phyloP scores from a whole-genome alignment of 37 sponge, comb jelly and placozoan genomes.

The Corticium candelabrum region DNA sequence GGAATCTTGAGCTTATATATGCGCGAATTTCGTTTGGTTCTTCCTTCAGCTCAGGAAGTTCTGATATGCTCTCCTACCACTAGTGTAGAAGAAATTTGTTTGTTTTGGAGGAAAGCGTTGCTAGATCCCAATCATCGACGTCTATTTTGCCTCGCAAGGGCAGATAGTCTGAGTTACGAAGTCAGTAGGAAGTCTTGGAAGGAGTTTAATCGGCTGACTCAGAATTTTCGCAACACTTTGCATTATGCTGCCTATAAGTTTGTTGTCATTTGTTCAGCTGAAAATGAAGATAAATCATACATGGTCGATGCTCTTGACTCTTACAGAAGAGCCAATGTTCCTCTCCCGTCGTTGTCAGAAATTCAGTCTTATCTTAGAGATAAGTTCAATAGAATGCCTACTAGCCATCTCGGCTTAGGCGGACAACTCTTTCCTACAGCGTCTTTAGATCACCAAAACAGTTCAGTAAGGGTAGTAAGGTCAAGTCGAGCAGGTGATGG shows the following conservation, averaged over 20 bases:
- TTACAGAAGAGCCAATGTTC: not conserved
- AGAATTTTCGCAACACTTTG: not conserved
- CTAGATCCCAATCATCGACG: not conserved
- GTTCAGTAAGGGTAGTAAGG: not conserved
- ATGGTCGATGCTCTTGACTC: not conserved
- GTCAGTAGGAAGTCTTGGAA: not conserved
- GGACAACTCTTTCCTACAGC: not conserved
- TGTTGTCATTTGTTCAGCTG: not conserved
- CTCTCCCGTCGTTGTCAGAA: not conserved
- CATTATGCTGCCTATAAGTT: no score
- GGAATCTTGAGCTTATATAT: not conserved
- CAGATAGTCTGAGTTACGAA: not conserved
- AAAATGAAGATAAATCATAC: constrained; percentile 2
- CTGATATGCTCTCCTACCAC: not conserved
- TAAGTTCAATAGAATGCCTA: not conserved
- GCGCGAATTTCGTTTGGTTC: not conserved
- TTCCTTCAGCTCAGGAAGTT: not conserved
- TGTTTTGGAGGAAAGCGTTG: constrained; percentile 1
- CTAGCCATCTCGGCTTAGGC: no score
- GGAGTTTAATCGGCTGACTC: not conserved
- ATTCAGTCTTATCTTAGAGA: not conserved
- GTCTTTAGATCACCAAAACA: not conserved
- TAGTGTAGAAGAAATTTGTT: not conserved
- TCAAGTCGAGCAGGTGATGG: constrained; percentile 8
- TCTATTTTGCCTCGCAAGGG: not conserved